A percentile compares a stretch with the other conserved stretches of the same genome.
Conservation (phyloP, 2,888 invertebrate genomes). For the Seira musarum region DNA sequence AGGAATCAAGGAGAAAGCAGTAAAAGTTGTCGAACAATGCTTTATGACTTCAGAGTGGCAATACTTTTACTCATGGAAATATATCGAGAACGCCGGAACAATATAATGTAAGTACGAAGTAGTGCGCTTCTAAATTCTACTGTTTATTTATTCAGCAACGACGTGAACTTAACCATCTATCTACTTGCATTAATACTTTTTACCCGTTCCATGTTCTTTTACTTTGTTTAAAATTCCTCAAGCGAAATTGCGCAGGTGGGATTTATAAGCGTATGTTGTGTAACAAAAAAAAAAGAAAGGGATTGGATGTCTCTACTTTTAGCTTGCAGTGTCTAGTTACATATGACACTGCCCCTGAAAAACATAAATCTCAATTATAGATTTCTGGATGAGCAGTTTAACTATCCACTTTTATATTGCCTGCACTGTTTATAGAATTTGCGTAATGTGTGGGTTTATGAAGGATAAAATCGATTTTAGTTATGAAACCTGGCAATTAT, state of each 20-base stretch:
- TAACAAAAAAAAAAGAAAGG: slow-evolving; percentile 16
- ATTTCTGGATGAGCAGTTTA: too few species aligned
- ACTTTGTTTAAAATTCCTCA: background rate
- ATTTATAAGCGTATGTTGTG: slow-evolving; percentile 22
- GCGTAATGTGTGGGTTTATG: too few species aligned
- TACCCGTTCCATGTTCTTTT: background rate
- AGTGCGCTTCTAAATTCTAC: background rate
- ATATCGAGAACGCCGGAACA: background rate
- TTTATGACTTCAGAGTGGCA: slow-evolving; percentile 25
- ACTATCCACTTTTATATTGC: too few species aligned
- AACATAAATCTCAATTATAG: too few species aligned
- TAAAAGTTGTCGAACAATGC: slow-evolving; percentile 42
- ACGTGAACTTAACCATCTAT: background rate
- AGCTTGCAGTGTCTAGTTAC: too few species aligned
- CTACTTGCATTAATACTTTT: background rate
- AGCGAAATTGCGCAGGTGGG: slow-evolving; percentile 19
- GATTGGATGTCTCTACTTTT: too few species aligned
- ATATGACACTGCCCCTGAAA: too few species aligned
- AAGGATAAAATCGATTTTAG: too few species aligned
- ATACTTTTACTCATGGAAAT: too few species aligned
- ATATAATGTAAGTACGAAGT: background rate
- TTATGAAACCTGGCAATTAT: too few species aligned
- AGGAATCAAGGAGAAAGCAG: slow-evolving; percentile 14
- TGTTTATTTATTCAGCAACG: background rate
- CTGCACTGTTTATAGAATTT: too few species aligned